Base-by-base conservation (phyloP, 2,113 vertebrate species). In the Antigone vipio region DNA sequence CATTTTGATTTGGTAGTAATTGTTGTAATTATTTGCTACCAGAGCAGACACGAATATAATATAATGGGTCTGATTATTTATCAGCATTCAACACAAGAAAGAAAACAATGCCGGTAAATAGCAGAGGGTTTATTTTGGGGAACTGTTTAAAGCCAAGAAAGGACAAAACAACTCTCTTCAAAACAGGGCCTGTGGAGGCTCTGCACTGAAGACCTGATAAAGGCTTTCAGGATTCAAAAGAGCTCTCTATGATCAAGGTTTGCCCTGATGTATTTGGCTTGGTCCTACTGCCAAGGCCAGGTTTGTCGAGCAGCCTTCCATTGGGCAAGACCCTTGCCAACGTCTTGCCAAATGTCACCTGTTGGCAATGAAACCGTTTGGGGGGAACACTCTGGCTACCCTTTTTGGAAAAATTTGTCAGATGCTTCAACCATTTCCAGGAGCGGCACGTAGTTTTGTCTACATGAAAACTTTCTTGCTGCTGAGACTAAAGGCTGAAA, bases 1-100 rank as follows among this genome's bases (percentile, higher is more conserved):
- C 88, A 88, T 95, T 97, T 92, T 92, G 91, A 97, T 97, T 96
- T 80, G 75, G 62, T 89, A 66, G 74, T 96, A 95, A 97, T 95
- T 94, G 95, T 89, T 94, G 81, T 92, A 93, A 97, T 95, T 94
- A 94, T 87, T 97, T 96, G 80, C 88, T 91, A 72, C 56, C 64
- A 78, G 91, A 76, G 79, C 79, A 92, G 94, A 89, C 75, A 92
- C 0, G 19, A 95, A 89, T 85, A 87, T 82, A 92, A 73, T 88
- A 76, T 92, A 96, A 97, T 82, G 66, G 76, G 35, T 82, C 89
- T 96, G 95, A 95, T 97, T 97, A 96, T 95, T 91, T 95, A 92
- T 95, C 93, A 93, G 91, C 91, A 88, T 84, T 94, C 92, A 75
- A 94, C 77, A 75, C 21, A 32, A 90, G 86, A 90, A 95, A 92